phyloP scores from a whole-genome alignment of 2,113 vertebrate species.

The Steatornis caripensis region DNA sequence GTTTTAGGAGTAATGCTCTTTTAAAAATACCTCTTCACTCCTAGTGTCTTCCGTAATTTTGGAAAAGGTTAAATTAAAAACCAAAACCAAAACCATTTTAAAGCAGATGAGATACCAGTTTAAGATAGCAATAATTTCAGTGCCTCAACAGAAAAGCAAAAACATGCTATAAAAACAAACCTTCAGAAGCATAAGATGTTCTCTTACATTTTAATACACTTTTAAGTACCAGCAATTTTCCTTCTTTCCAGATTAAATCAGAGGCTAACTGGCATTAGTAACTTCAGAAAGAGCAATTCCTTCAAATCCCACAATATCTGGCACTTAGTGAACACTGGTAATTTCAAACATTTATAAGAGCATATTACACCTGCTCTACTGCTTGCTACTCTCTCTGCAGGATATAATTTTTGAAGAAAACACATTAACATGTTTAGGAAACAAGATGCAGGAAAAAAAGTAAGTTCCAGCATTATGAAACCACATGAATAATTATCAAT shows the following conservation, averaged over 20 bases:
- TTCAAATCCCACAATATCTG: background rate
- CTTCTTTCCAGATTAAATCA: background rate
- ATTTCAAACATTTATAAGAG: background rate
- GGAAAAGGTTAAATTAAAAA: background rate
- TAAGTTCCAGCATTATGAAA: background rate
- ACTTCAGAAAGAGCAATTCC: background rate
- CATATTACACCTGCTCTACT: background rate
- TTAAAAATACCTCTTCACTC: background rate
- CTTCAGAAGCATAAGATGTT: background rate
- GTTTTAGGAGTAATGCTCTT: background rate
- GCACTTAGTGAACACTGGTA: background rate
- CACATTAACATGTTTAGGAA: background rate
- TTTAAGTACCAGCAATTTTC: background rate
- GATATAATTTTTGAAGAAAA: background rate
- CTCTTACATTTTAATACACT: background rate
- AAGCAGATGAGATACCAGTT: background rate
- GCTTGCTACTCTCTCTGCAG: background rate
- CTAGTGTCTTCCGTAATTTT: background rate
- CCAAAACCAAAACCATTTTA: background rate
- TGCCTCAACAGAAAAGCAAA: background rate
- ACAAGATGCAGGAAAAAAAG: background rate
- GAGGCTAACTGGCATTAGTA: background rate
- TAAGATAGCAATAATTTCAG: background rate
- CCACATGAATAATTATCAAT: background rate
- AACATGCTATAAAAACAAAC: background rate